Base-by-base conservation (phyloP, 2,888 invertebrate genomes). In the Cenopis cana region DNA sequence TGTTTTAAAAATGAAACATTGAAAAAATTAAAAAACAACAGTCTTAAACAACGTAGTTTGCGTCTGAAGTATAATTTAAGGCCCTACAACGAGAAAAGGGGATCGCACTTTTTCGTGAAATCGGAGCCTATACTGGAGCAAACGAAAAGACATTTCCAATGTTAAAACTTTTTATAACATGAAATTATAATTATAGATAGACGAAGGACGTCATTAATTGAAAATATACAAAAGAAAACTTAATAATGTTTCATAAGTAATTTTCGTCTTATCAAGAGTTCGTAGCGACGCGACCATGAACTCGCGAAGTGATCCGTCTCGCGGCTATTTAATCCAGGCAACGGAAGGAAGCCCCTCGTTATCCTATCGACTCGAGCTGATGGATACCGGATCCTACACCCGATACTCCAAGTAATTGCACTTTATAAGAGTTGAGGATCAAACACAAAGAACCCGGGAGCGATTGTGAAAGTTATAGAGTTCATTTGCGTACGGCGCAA, bases 291-390 rank as follows among this genome's bases (percentile, higher is more conserved):
- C 46, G 46, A 46, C 10, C 46, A 46, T 60, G 60, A 41, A 41
- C 38, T 60, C 24, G 29, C 9, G 4, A 14, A 68, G 38, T 38
- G 68, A 52, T 50, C 54, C 17, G 41, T 60, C 52, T 54, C 50
- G 11, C 52, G 41, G 17, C 60, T 41, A 52, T 68, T 36, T 55
- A 46, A 54, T 55, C 54, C 46, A 24, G 24, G 55, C 17, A 38
- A 52, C 59, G 29, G 14, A 52, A 38, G 57, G 49, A 67, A 12
- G 36, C 41, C 55, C 60, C 60, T 68, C 68, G 68, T 68, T 68
- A 68, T 68, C 33, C 36, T 36, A 20, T 61, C 36, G 54, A 50
- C 60, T 41, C 24, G n/a, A 18, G 18, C 57, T 46, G 68, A 68
- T 68, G 54, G 68, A 41, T 68, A 18, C 41, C 36, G 60, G 65